phyloP scores from a whole-genome alignment of 1,140 invertebrate species.

The Propsilocerus akamusi region DNA sequence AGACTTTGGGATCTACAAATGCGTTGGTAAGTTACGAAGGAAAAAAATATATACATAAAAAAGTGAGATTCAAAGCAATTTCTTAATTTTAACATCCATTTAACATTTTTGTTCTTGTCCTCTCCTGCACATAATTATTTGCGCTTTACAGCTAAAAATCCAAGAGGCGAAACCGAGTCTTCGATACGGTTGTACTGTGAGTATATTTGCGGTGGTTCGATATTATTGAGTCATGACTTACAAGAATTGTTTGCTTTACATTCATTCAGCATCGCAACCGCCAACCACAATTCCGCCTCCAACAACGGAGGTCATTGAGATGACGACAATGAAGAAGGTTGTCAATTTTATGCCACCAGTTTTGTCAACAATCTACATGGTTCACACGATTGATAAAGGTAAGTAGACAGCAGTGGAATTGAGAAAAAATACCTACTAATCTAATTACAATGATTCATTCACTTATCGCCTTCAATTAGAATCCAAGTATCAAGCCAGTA shows the following conservation, averaged over 20 bases:
- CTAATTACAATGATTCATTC: neutral
- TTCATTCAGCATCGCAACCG: neutral
- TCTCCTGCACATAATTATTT: too few species aligned
- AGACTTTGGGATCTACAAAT: constrained; percentile 80
- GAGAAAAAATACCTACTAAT: neutral
- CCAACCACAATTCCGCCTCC: neutral
- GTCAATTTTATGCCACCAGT: constrained; percentile 1
- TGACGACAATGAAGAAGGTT: neutral
- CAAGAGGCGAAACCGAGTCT: constrained; percentile 78
- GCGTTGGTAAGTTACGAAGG: constrained; percentile 21
- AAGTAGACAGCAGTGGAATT: too few species aligned
- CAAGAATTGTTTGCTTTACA: too few species aligned
- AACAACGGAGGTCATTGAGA: neutral
- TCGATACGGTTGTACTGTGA: constrained; percentile 79
- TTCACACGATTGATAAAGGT: neutral
- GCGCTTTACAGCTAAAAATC: constrained; percentile 65
- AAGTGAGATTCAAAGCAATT: neutral
- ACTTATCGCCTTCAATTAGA: constrained; percentile 27
- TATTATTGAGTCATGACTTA: too few species aligned
- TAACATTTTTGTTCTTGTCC: too few species aligned
- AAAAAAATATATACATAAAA: too few species aligned
- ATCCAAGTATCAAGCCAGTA: constrained; percentile 43
- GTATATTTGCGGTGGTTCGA: too few species aligned
- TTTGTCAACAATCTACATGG: neutral
- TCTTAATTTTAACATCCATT: neutral